Base-by-base conservation (phyloP, 2,888 invertebrate species). In the Dorcus hopei region DNA sequence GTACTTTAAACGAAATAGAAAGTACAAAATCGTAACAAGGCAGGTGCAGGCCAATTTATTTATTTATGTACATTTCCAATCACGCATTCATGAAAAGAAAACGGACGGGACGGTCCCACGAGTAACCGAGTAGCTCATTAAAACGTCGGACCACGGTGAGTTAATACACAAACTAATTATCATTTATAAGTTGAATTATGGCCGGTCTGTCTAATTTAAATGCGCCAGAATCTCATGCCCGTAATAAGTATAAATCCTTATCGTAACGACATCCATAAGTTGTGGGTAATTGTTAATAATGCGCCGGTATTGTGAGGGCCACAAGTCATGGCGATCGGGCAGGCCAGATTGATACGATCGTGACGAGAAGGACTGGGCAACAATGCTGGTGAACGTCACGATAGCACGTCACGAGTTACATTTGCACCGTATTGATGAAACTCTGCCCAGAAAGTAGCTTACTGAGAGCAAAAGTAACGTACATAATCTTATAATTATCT, bases 361-460 rank as follows among this genome's bases (percentile, higher is more conserved):
- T 63, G 62, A 62, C 60, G 57, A 49, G 62, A 61, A 59, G 51
- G 54, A 61, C 56, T 53, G 61, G 61, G 56, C 61, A 61, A 63
- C 60, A 63, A 63, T 59, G 58, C 54, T 45, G 33, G 63, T 61
- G 58, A 63, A 63, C 61, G 57, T 63, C 63, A 63, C 63, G 63
- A 61, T 54, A 49, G 43, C 50, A n/a, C 38, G 63, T 63, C 63
- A 63, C 63, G 63, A 56, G 53, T 51, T 52, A 51, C 61, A 61
- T 61, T 63, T 63, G 60, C 61, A 61, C 63, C 56, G 58, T 38
- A 52, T 59, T 63, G 63, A 63, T 56, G 63, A 63, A 61, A 53
- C 58, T 57, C 39, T 14, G 40, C 3, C 41, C 9, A 23, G 45
- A 45, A 45, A 45, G 45, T 45, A 23, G 45, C 45, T 45, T 45